Evolutionary conservation across 2,797 vertebrate genomes (phyloP).

Genomic region (Pyrocephalus nanus): DNA sequence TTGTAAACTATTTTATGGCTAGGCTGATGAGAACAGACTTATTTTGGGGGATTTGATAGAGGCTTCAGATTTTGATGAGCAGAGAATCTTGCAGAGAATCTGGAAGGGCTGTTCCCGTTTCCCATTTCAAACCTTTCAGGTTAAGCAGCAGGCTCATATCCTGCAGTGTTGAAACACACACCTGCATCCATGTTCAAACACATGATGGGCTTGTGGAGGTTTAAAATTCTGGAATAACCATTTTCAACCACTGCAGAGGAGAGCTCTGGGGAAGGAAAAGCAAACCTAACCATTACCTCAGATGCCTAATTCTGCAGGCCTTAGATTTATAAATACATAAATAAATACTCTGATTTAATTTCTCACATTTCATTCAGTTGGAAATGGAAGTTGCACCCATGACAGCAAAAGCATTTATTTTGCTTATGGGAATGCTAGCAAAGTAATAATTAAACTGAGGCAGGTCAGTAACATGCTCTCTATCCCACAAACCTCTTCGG

Average conservation of each 20-base stretch:
- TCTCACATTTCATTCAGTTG: not conserved
- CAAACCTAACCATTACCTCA: not conserved
- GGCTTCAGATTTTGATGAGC: not conserved
- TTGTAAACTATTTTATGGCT: not conserved
- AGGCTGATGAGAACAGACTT: not conserved
- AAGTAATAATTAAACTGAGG: not conserved
- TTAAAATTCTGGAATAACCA: not conserved
- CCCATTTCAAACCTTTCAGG: not conserved
- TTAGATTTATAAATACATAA: not conserved
- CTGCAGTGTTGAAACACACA: not conserved
- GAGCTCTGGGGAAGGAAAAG: not conserved
- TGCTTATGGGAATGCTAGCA: not conserved
- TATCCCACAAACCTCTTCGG: not conserved
- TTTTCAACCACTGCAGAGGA: not conserved
- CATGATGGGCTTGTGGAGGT: not conserved
- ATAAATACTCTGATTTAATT: not conserved
- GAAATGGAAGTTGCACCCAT: not conserved
- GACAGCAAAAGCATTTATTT: not conserved
- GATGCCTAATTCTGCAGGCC: not conserved
- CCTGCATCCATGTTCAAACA: not conserved
- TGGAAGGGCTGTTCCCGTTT: not conserved
- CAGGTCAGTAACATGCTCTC: not conserved
- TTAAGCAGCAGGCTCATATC: not conserved
- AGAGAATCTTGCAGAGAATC: not conserved
- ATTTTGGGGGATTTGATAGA: not conserved